A percentile compares a stretch with the other conserved stretches of the same genome.
Conservation (phyloP, 92 coral and sea anemone species). For the Parazoanthus darwini region DNA sequence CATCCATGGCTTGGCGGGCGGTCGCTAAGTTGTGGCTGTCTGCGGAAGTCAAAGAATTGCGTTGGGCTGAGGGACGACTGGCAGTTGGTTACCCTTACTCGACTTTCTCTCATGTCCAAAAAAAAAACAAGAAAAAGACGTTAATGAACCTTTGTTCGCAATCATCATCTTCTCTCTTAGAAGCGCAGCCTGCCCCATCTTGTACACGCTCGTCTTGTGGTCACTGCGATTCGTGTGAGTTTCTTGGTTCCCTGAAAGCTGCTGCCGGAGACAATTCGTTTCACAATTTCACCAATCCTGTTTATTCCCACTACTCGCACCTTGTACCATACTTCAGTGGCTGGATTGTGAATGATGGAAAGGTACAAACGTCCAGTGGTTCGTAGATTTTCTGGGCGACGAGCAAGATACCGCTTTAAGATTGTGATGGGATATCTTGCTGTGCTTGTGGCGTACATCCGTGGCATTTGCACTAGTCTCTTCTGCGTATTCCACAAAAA, state of each 20-base stretch:
- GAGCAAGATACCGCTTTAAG: not conserved
- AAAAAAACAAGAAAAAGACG: no score
- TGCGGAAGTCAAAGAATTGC: no score
- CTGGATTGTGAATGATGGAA: slow-evolving; percentile 2
- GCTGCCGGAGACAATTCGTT: not conserved
- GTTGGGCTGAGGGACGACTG: no score
- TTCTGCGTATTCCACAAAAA: not conserved
- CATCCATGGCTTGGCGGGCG: no score
- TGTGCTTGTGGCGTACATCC: slow-evolving; percentile 30
- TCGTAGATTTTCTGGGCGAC: slow-evolving; percentile 4
- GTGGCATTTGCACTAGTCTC: slow-evolving; percentile 13
- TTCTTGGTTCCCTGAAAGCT: not conserved
- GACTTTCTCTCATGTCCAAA: no score
- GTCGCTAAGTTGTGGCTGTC: no score
- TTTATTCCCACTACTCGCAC: not conserved
- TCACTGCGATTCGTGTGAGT: not conserved
- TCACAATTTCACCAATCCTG: not conserved
- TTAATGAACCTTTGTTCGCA: not conserved
- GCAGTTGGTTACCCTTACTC: no score
- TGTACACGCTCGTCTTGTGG: not conserved
- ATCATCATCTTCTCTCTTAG: not conserved
- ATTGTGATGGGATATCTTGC: slow-evolving; percentile 21
- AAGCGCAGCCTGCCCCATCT: not conserved
- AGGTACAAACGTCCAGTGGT: slow-evolving; percentile 21
- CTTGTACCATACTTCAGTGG: slow-evolving; percentile 33